phyloP scores from a whole-genome alignment of 2,797 vertebrate genomes.

The Brachymystax lenok region DNA sequence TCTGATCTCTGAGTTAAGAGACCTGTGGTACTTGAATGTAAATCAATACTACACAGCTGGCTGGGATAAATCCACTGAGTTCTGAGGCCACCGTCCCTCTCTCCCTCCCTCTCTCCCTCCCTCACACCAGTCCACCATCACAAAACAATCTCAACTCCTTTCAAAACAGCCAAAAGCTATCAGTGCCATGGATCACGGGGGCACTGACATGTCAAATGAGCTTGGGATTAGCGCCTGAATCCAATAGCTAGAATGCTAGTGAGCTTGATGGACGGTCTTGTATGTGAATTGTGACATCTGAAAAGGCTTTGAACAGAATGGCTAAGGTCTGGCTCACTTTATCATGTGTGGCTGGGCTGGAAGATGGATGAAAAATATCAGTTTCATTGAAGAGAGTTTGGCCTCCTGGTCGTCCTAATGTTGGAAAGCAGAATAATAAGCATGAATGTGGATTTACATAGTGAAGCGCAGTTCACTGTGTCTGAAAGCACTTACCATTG shows the following conservation, averaged over 20 bases:
- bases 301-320: constrained; percentile 11
- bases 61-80: constrained; percentile 69
- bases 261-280: constrained; percentile 25
- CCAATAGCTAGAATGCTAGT: constrained; percentile 44
- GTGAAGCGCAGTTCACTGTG: neutral
- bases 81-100: constrained; percentile 63
- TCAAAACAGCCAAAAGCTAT: constrained; percentile 74
- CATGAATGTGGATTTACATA: neutral
- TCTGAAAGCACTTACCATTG: neutral
- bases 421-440: neutral
- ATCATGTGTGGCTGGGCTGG: neutral
- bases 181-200: constrained; percentile 62
- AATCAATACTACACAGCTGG: constrained; percentile 70
- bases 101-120: neutral
- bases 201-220: constrained; percentile 64
- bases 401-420: neutral
- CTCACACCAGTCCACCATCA: constrained; percentile 43
- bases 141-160: constrained; percentile 69
- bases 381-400: neutral
- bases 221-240: constrained; percentile 47
- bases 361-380: neutral
- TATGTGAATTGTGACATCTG: constrained; percentile 7
- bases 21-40: constrained; percentile 47
- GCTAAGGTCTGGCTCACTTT: neutral
- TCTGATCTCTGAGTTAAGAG: constrained; percentile 25